phyloP scores from a whole-genome alignment of 2,113 vertebrate species.

The Leiothrix lutea region DNA sequence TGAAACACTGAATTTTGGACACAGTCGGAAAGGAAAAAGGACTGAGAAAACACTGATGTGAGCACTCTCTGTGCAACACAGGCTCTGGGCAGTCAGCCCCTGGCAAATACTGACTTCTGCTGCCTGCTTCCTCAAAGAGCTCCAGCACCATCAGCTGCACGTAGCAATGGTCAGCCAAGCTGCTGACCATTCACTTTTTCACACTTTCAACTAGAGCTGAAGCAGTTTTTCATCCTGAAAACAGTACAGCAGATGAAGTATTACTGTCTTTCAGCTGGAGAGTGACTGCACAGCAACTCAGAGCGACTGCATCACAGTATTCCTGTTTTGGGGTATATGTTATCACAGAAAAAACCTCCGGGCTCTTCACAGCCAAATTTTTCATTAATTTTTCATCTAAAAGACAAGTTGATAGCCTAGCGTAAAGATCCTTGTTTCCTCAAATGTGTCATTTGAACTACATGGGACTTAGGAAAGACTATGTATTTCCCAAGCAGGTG shows the following conservation, averaged over 20 bases:
- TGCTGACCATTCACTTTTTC: neutral
- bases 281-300: neutral
- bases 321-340: neutral
- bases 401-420: neutral
- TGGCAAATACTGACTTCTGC: neutral
- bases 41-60: neutral
- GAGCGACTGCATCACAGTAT: rapidly evolving
- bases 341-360: neutral
- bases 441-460: neutral
- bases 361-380: neutral
- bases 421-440: neutral
- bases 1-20: neutral
- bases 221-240: neutral
- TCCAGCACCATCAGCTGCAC: neutral
- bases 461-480: neutral
- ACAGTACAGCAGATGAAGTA: neutral
- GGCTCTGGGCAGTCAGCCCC: neutral
- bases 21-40: neutral
- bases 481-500: neutral
- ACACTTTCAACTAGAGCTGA: neutral
- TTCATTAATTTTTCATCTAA: neutral
- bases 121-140: neutral
- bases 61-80: neutral
- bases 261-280: neutral
- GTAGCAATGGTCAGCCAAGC: neutral